phyloP scores from a whole-genome alignment of 2,797 vertebrate species.

The Alauda arvensis region DNA sequence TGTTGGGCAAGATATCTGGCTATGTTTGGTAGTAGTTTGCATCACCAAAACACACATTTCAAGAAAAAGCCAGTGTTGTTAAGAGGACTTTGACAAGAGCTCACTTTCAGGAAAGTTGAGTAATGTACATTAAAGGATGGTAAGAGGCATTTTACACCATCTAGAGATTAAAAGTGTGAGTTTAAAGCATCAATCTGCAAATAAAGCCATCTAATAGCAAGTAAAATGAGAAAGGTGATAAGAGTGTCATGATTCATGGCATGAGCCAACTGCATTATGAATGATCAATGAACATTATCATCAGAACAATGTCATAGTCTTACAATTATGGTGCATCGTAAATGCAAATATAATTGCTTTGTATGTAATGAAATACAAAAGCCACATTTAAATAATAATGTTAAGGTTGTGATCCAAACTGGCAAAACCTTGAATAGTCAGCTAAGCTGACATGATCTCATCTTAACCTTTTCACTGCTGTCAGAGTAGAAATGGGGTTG shows the following conservation, averaged over 20 bases:
- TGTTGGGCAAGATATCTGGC: not conserved
- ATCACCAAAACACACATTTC: not conserved
- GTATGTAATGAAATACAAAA: slow-evolving; percentile 67
- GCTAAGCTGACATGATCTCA: slow-evolving; percentile 1
- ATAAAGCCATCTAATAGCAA: slow-evolving; percentile 51
- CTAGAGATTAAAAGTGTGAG: slow-evolving; percentile 52
- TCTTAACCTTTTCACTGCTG: slow-evolving; percentile 42
- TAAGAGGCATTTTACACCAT: slow-evolving; percentile 34
- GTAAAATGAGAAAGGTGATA: slow-evolving; percentile 62
- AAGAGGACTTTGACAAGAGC: not conserved
- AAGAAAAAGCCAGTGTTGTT: not conserved
- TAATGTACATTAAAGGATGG: not conserved
- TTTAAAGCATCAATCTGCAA: slow-evolving; percentile 62
- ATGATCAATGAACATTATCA: slow-evolving; percentile 72
- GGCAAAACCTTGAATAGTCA: slow-evolving; percentile 9
- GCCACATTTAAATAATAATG: slow-evolving; percentile 59
- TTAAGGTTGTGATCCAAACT: slow-evolving; percentile 52
- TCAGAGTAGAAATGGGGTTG: not conserved
- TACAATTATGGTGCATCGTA: slow-evolving; percentile 65
- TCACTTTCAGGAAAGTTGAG: not conserved
- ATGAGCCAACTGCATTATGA: slow-evolving; percentile 63
- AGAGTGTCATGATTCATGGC: slow-evolving; percentile 63
- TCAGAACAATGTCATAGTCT: slow-evolving; percentile 69
- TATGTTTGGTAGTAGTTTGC: not conserved
- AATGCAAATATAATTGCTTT: slow-evolving; percentile 71